A percentile compares a stretch with the other conserved stretches of the same genome.
phyloP scores from a whole-genome alignment of 1,140 invertebrate genomes.

The Caenorhabditis elegans region DNA sequence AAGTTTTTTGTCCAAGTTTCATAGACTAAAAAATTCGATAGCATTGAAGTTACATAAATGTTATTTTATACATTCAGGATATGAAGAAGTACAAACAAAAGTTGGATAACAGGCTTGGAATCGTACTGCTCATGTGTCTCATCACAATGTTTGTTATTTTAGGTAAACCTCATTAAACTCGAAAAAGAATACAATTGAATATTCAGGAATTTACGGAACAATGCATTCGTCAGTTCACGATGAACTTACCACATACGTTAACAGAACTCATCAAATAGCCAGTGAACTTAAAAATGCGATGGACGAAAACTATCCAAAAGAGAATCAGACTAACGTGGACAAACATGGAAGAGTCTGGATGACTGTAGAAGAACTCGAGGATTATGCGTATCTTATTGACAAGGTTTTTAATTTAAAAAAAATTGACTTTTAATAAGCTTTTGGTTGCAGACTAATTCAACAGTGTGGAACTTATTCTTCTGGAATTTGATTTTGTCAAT shows the following conservation, averaged over 20 bases:
- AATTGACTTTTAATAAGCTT: not conserved
- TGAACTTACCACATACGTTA: conserved; percentile 44
- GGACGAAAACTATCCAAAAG: conserved; percentile 40
- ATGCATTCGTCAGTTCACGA: conserved; percentile 40
- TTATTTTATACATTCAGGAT: conserved; percentile 30
- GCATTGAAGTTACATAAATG: not conserved
- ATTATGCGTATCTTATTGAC: conserved; percentile 18
- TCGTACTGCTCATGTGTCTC: conserved; percentile 37
- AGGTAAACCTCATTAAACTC: no score
- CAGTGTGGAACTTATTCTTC: conserved; percentile 44
- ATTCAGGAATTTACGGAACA: conserved; percentile 42
- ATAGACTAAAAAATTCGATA: not conserved
- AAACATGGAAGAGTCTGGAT: conserved; percentile 32
- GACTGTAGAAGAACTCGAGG: conserved; percentile 38
- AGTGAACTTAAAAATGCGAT: conserved; percentile 37
- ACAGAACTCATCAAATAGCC: conserved; percentile 47
- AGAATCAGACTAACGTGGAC: conserved; percentile 32
- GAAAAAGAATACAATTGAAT: no score
- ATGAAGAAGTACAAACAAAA: conserved; percentile 50
- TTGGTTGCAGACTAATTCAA: conserved; percentile 47
- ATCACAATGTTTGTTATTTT: conserved; percentile 46
- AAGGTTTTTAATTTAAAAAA: conserved; percentile 1
- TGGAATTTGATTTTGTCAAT: conserved; percentile 42
- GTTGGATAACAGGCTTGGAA: conserved; percentile 42
- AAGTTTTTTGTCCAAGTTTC: not conserved